Evolutionary conservation across 2,113 vertebrate genomes (phyloP), one percentile per base, ranked within the genome.

Genomic region (Naja naja): DNA sequence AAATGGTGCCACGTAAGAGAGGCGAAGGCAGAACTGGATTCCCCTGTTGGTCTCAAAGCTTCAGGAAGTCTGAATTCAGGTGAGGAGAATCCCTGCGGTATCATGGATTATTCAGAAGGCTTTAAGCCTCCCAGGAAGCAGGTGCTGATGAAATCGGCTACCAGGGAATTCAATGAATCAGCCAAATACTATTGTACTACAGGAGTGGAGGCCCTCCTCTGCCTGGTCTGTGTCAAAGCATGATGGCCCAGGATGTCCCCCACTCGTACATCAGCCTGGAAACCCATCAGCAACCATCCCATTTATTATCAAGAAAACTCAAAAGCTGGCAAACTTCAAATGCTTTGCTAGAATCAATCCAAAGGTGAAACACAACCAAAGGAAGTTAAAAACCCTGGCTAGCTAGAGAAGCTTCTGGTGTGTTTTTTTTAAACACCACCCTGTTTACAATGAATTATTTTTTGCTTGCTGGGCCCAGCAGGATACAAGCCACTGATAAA

Each of bases 291-390:
- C 74, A 81, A 81, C 34, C 34, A 9, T 43, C 34, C 74, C 74
- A 22, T 81, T 81, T 4, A 39, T 81, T 10, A 39, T 43, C 34
- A 22, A 43, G 34, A 30, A 30, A 27, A 30, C 45, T 1, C 47
- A 12, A 27, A 49, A 27, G 11, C 12, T 52, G 43, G 12, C 23
- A 49, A 87, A 87, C 23, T 4, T 27, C 25, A 16, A 0, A 2
- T 47, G 89, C 69, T 0, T 0, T 4, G 14, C 0, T 1, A 11
- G 88, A 90, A 54, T 0, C 14, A 43, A 0, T 3, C 34, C 16
- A 5, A 2, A 0, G 0, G 45, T 5, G 9, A 56, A 9, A 10
- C 64, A 25, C 10, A 1, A 4, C 34, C 0, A 54, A 9, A 5
- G 34, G 30, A 0, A 34, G 54, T 30, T 12, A n/a, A 81, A 91